These are phyloP conservation scores for Dinoponera quadriceps DNA, from an alignment of 1,140 invertebrate genomes.

Conservation along the genomic window DNA sequence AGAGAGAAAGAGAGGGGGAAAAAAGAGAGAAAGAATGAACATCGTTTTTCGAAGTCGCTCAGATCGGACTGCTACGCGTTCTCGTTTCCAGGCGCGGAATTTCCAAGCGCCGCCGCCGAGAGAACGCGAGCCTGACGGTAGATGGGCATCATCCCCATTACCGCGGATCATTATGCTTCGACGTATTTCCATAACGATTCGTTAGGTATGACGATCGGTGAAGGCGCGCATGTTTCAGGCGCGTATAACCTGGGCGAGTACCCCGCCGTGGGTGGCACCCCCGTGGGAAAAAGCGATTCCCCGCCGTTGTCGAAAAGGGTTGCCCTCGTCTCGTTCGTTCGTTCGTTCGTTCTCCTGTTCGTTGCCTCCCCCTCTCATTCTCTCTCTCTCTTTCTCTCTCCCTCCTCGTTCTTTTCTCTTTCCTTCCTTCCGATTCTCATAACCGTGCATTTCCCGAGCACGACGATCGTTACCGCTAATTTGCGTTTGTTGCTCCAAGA, in stretches of 20 bases:
- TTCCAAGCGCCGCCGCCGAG: slow-evolving; percentile 34
- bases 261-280: slow-evolving; percentile 67
- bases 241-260: slow-evolving; percentile 61
- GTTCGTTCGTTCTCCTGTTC: too few species aligned
- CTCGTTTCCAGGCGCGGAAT: slow-evolving; percentile 57
- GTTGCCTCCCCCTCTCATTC: too few species aligned
- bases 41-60: slow-evolving; percentile 29
- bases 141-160: slow-evolving; percentile 80
- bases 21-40: not conserved
- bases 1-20: not conserved
- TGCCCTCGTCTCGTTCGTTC: not conserved
- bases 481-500: slow-evolving; percentile 26
- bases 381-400: too few species aligned
- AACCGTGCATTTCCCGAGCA: not conserved
- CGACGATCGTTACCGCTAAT: slow-evolving; percentile 35
- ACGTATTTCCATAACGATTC: slow-evolving; percentile 82
- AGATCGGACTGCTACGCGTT: slow-evolving; percentile 15
- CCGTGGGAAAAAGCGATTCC: slow-evolving; percentile 65
- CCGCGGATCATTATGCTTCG: slow-evolving; percentile 80
- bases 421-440: not conserved
- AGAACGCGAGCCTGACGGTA: slow-evolving; percentile 56
- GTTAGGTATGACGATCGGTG: slow-evolving; percentile 72
- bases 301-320: slow-evolving; percentile 1
- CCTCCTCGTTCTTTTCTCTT: not conserved
- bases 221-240: slow-evolving; percentile 47